Evolutionary conservation across 2,797 vertebrate species (phyloP), one percentile per base, ranked within the genome.

Genomic region (Rhabdomys pumilio): DNA sequence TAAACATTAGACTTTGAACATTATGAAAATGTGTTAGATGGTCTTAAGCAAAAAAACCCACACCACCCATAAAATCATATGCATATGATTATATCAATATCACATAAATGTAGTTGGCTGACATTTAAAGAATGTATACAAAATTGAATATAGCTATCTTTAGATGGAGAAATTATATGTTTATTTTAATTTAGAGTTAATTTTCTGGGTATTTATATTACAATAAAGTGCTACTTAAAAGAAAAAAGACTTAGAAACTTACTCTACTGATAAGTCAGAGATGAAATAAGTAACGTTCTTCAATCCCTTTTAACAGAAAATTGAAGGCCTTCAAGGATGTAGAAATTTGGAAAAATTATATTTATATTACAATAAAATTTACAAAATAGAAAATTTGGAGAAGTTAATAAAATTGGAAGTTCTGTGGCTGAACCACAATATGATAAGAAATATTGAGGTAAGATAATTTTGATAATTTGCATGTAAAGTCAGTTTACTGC

Each of bases 401-500:
- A 89, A 89, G 89, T 98, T 99, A 94, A 96, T 93, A 22, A 98
- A 98, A 83, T 94, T 99, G 81, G 97, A 98, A 59, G 96, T 99
- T 63, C 90, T 99, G 94, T 99, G 99, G 98, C 98, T 99, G 95
- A 99, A 99, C 98, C 99, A 98, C 90, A 99, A 99, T 97, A 84
- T 95, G 95, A 99, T 99, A 96, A 98, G 97, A 92, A 97, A 97
- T n/a, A 99, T 99, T 97, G 97, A 99, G 98, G 99, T 99, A 97
- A 82, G 92, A 89, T 95, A 0, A 11, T 91, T 89, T 95, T 44
- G 41, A 5, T 90, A n/a, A 82, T 94, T 87, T 79, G 20, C 92
- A 47, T 89, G n/a, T 93, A 91, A 96, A 93, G 26, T 80, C 65
- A 90, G 2, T 93, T 53, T 86, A 94, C 4, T 80, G 17, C 41